Evolutionary conservation across 2,888 invertebrate genomes (phyloP), one percentile per base, ranked within the genome.

Genomic region (Spodoptera littoralis): DNA sequence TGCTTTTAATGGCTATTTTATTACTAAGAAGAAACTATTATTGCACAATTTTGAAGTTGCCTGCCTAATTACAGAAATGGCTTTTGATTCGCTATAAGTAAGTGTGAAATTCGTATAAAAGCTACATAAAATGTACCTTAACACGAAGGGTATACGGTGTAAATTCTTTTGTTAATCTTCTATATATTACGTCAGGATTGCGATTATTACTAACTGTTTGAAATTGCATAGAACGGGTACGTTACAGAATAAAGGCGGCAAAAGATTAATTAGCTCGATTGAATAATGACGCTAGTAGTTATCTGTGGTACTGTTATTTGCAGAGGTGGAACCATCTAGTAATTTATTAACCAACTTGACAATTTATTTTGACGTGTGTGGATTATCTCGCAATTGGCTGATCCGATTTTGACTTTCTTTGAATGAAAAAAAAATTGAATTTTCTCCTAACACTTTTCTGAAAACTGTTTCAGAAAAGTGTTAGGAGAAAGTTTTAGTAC

Each of bases 231-330:
- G 61, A 51, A 52, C 47, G n/a, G 66, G 63, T 69, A 54, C 65
- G 77, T 77, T 73, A 87, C 85, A 80, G 82, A 78, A 77, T 83
- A 81, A 85, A 85, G 90, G 88, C 85, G 90, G 86, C 82, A 73
- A 86, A 86, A 86, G 88, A 90, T 88, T 88, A 90, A 92, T 91
- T 88, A 75, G 60, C 64, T 58, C 82, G 77, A 88, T 88, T 90
- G 87, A 82, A 88, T 90, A 90, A 90, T 91, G 78, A 79, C 79
- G 57, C 53, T 43, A 62, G 53, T 62, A 52, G 70, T 64, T 77
- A 74, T 76, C 57, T 62, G 22, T 52, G 4, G 82, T 86, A 88
- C 82, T 80, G 65, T 82, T 54, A 27, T 2, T 3, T 3, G 24
- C 0, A 68, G 13, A 70, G 74, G 52, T 70, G 55, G 52, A 62